Evolutionary conservation across 2,797 vertebrate genomes (phyloP), one percentile per base, ranked within the genome.

Genomic region (Eleutherodactylus coqui): DNA sequence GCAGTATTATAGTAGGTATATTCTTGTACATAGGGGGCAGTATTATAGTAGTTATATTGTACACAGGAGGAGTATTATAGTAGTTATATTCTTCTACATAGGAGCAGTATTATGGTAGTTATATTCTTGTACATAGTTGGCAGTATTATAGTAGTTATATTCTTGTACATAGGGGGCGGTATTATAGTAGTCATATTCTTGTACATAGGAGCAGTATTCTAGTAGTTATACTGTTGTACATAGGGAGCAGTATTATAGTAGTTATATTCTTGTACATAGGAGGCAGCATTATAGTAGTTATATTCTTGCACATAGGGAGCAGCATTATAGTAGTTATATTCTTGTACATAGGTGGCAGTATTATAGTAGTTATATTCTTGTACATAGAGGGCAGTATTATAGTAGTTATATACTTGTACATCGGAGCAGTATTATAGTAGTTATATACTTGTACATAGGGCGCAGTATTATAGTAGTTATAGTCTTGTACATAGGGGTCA

Each of bases 161-260:
- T 72, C 24, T 27, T 72, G 69, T 72, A 72, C 19, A 43, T 72
- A 70, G 69, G 36, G 7, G 32, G 36, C 9, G n/a, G 36, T 41
- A 70, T 70, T 70, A 41, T 70, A 70, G 67, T 41, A 70, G 36
- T 70, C 41, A 70, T 70, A 70, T 70, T 70, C 9, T 70, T 70
- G 36, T 41, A 41, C 1, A 70, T 29, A 60, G n/a, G 58, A 5
- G 58, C 58, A 29, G 58, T 29, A 60, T 60, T 60, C 27, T 60
- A 60, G 58, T 29, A 60, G n/a, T 60, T 29, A 60, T 60, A 29
- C 29, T 60, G n/a, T 60, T 60, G 58, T 60, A 60, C 11, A 60
- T 60, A 60, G n/a, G 29, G n/a, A 4, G 60, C 60, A 64, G 60
- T 34, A 64, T 64, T 64, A 64, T 64, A 64, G 60, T 34, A 64